Conservation (phyloP, 2,888 invertebrate species). For the Drosophila paranaensis region DNA sequence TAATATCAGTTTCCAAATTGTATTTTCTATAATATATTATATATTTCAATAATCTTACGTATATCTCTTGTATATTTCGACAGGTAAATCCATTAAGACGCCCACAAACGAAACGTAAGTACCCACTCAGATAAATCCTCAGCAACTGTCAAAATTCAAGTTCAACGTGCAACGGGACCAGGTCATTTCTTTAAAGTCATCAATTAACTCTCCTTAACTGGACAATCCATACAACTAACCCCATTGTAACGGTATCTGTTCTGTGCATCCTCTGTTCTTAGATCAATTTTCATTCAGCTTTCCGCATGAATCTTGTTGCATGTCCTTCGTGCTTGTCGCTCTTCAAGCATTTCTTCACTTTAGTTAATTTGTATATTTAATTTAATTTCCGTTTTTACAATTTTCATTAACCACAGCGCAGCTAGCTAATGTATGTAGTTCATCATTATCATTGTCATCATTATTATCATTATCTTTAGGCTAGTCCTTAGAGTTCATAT, state of each 20-base stretch:
- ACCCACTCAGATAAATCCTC: conserved; percentile 9
- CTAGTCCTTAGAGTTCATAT: conserved; percentile 29
- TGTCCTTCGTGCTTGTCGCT: conserved; percentile 51
- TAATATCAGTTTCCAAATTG: not conserved
- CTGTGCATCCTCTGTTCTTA: conserved; percentile 19
- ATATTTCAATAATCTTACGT: not conserved
- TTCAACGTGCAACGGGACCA: conserved; percentile 58
- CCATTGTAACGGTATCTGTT: conserved; percentile 60
- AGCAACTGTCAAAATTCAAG: conserved; percentile 59
- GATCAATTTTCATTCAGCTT: conserved; percentile 22
- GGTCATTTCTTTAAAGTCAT: conserved; percentile 40
- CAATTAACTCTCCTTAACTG: conserved; percentile 22
- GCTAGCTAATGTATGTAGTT: not conserved
- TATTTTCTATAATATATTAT: not conserved
- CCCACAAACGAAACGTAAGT: conserved; percentile 85
- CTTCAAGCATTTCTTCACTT: conserved; percentile 10
- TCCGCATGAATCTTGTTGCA: conserved; percentile 50
- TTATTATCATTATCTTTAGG: conserved; percentile 26
- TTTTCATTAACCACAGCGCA: conserved; percentile 27
- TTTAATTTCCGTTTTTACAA: conserved; percentile 17
- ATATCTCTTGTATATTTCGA: conserved; percentile 32
- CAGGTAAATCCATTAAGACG: conserved; percentile 83
- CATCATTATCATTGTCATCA: conserved; percentile 21
- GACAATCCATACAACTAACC: conserved; percentile 53
- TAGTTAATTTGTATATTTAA: conserved; percentile 27